Evolutionary conservation across 2,797 vertebrate species (phyloP).

Genomic region (Avahi laniger): DNA sequence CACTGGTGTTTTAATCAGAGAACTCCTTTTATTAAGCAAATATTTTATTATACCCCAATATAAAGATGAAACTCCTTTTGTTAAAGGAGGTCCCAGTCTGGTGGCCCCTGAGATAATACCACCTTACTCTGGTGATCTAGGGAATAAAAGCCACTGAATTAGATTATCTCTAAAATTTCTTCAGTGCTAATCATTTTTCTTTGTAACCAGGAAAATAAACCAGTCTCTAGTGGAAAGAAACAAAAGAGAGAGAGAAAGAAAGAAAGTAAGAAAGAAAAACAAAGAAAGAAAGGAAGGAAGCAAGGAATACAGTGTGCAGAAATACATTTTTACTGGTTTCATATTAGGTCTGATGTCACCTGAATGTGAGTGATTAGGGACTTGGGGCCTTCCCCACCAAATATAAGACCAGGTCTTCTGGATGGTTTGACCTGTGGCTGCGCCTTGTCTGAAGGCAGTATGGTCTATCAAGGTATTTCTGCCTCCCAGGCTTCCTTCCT

Average conservation of each 20-base stretch:
- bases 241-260: not conserved
- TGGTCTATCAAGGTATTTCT: not conserved
- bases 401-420: not conserved
- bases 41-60: not conserved
- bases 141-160: not conserved
- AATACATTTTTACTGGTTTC: not conserved
- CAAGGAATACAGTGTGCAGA: not conserved
- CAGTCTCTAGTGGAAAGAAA: not conserved
- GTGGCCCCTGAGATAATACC: not conserved
- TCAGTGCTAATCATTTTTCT: not conserved
- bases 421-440: not conserved
- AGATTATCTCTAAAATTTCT: not conserved
- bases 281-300: not conserved
- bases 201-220: not conserved
- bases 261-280: too few species aligned
- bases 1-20: not conserved
- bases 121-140: not conserved
- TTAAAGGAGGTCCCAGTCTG: not conserved
- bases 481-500: not conserved
- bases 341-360: not conserved
- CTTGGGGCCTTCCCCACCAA: not conserved
- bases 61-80: not conserved
- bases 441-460: not conserved
- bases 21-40: too few species aligned
- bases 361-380: fast-evolving